Conservation (phyloP, 2,797 vertebrate species). For the Microctenopoma lineatum region DNA sequence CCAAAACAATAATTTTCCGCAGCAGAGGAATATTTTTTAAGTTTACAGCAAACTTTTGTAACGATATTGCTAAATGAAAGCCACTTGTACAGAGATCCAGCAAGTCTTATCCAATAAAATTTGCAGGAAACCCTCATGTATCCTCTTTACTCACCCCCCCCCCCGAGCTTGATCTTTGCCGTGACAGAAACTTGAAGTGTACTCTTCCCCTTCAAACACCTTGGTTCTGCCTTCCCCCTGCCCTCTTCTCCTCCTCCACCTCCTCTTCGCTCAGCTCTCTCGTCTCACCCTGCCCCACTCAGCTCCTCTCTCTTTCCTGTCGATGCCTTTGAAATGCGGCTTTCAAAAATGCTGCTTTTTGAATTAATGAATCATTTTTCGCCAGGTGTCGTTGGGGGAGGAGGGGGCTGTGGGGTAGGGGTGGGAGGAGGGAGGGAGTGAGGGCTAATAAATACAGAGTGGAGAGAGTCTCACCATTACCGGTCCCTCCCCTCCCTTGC, state of each 20-base stretch:
- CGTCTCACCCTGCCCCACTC: slow-evolving; percentile 70
- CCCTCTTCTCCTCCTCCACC: slow-evolving; percentile 36
- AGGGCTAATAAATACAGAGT: slow-evolving; percentile 79
- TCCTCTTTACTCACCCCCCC: not conserved
- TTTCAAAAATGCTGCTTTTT: slow-evolving; percentile 88
- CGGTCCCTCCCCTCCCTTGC: slow-evolving; percentile 54
- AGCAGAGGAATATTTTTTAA: not conserved
- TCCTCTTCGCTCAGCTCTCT: slow-evolving; percentile 52
- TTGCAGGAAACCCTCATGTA: slow-evolving; percentile 14
- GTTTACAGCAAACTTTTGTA: slow-evolving; percentile 1
- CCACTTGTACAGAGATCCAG: slow-evolving; percentile 19
- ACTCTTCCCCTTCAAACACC: slow-evolving; percentile 84
- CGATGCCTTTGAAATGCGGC: slow-evolving; percentile 88
- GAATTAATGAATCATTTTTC: slow-evolving; percentile 91
- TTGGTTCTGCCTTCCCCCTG: slow-evolving; percentile 74
- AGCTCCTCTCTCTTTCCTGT: slow-evolving; percentile 76
- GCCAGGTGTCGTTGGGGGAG: slow-evolving; percentile 83
- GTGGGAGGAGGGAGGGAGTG: slow-evolving; percentile 19
- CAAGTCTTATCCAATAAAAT: slow-evolving; percentile 19
- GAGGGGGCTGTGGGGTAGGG: slow-evolving; percentile 18
- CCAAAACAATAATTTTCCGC: not conserved
- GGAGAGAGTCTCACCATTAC: slow-evolving; percentile 69
- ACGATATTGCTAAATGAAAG: slow-evolving; percentile 10
- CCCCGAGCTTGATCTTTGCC: slow-evolving; percentile 75
- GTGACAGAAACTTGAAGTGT: slow-evolving; percentile 82